These are phyloP conservation scores for Scaptomyza montana DNA, from an alignment of 1,140 invertebrate genomes.

Conservation along the genomic window DNA sequence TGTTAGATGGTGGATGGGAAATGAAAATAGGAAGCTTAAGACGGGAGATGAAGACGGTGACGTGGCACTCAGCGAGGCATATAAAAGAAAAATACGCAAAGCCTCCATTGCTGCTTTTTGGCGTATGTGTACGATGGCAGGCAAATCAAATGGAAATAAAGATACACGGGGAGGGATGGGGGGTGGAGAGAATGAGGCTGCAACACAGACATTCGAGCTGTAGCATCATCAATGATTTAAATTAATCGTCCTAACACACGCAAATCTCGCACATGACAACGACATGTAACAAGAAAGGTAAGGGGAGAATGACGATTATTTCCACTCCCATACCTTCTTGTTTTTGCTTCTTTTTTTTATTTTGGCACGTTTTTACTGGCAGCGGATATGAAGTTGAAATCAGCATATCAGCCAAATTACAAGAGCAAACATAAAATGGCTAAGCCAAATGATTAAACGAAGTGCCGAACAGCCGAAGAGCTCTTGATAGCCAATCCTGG, in stretches of 20 bases:
- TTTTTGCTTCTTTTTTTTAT: constrained; percentile 41
- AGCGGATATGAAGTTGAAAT: constrained; percentile 77
- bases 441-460: constrained; percentile 79
- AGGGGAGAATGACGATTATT: background rate
- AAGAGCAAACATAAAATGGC: constrained; percentile 80
- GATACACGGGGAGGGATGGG: constrained; percentile 14
- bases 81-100: constrained; percentile 55
- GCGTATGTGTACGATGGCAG: constrained; percentile 12
- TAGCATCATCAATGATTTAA: constrained; percentile 81
- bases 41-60: constrained; percentile 40
- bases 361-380: constrained; percentile 36
- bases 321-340: background rate
- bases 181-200: constrained; percentile 12
- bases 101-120: background rate
- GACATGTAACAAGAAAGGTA: constrained; percentile 40
- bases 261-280: constrained; percentile 82
- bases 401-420: constrained; percentile 80
- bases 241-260: constrained; percentile 82
- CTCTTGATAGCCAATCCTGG: constrained; percentile 55
- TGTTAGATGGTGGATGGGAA: background rate
- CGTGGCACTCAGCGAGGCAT: constrained; percentile 57
- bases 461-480: constrained; percentile 54
- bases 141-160: constrained; percentile 57
- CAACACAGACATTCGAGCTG: constrained; percentile 28
- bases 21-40: background rate